phyloP scores from a whole-genome alignment of 1,140 invertebrate species.

The Pollicipes pollicipes region DNA sequence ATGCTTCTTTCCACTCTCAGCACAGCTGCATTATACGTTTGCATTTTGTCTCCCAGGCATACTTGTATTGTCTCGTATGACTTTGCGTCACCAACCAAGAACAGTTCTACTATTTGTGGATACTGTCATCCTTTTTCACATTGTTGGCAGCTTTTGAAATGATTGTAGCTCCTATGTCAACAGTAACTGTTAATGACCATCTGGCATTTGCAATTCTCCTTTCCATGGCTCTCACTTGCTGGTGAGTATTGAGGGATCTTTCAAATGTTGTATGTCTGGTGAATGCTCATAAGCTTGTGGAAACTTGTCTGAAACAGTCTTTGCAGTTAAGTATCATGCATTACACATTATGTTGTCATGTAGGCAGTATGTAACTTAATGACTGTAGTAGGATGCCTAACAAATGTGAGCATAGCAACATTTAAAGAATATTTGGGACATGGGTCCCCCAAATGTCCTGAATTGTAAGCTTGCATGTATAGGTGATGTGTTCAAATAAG shows the following conservation, averaged over 20 bases:
- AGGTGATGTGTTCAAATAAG: neutral
- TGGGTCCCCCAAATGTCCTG: no score
- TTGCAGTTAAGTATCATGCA: neutral
- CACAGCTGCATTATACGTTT: neutral
- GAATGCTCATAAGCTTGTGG: no score
- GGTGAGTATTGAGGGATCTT: no score
- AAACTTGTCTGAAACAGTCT: no score
- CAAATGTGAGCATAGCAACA: no score
- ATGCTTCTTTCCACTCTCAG: neutral
- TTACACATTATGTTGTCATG: neutral
- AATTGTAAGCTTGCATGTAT: neutral
- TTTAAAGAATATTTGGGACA: neutral
- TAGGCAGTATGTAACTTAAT: neutral
- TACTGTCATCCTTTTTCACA: neutral
- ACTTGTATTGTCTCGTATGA: neutral
- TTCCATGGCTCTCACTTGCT: neutral
- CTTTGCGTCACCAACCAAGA: neutral
- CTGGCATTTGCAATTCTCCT: neutral
- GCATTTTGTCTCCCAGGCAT: neutral
- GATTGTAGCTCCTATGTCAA: neutral
- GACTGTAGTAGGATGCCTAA: no score
- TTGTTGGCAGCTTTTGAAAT: neutral
- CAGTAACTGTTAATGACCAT: neutral
- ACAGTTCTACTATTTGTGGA: neutral
- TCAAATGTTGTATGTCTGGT: neutral